These are phyloP conservation scores for Silurus lanzhouensis DNA, from an alignment of 2,797 vertebrate species.

Conservation along the genomic window DNA sequence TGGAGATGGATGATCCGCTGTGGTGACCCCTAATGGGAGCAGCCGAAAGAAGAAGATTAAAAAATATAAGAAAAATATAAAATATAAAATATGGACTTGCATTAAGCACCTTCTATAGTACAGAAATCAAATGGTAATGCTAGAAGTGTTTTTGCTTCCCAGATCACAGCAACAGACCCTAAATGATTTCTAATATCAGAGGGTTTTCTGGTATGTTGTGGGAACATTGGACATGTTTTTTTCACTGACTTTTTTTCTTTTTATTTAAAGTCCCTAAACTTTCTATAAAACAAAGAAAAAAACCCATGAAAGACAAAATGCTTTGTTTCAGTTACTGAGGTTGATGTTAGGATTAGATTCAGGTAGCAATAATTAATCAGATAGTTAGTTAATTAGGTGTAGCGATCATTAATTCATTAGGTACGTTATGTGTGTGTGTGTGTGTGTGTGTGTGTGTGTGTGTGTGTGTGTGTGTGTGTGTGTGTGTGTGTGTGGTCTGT, in stretches of 20 bases:
- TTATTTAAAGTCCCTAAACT: not conserved
- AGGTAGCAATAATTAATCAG: not conserved
- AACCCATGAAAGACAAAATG: not conserved
- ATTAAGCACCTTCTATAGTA: no score
- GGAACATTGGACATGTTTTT: no score
- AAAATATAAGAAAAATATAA: no score
- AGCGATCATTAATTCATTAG: not conserved
- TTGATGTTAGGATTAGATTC: not conserved
- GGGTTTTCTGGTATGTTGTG: no score
- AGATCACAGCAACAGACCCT: no score
- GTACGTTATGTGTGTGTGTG: not conserved
- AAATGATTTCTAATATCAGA: no score
- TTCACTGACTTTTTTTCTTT: not conserved
- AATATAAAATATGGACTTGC: no score
- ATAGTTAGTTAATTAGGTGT: not conserved
- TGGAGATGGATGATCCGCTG: no score
- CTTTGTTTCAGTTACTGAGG: not conserved
- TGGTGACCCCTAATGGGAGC: no score
- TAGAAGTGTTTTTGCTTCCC: no score
- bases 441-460: not conserved
- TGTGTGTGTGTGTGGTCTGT: conserved; percentile 45
- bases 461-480: conserved; percentile 28
- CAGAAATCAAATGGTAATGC: no score
- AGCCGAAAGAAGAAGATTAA: no score
- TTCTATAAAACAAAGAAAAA: not conserved